A percentile compares a stretch with the other conserved stretches of the same genome.
These are phyloP conservation scores for Drosophila pseudoobscura DNA, from an alignment of 1,140 invertebrate species.

Conservation along the genomic window DNA sequence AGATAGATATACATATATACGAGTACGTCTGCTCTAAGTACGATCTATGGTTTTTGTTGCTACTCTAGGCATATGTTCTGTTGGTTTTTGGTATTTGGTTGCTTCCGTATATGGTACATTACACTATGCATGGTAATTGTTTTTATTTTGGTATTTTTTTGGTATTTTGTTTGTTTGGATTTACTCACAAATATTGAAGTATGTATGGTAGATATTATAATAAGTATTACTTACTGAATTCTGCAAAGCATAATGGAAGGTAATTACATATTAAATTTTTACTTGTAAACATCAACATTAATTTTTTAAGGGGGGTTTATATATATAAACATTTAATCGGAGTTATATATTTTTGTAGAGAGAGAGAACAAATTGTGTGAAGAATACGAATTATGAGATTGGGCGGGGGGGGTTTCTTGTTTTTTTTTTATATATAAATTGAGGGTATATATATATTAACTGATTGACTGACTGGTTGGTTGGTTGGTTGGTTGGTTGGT, in stretches of 20 bases:
- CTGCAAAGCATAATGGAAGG: constrained; percentile 83
- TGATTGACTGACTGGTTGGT: constrained; percentile 37
- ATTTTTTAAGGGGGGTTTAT: constrained; percentile 17
- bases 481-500: constrained; percentile 34
- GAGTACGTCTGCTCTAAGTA: constrained; percentile 35
- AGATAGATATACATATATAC: constrained; percentile 28
- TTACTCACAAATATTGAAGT: constrained; percentile 80
- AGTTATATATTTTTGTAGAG: constrained; percentile 41
- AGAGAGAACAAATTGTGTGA: constrained; percentile 60
- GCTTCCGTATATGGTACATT: constrained; percentile 70
- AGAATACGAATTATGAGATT: constrained; percentile 63
- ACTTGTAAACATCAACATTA: constrained; percentile 75
- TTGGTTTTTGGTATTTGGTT: constrained; percentile 57
- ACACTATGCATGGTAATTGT: constrained; percentile 65
- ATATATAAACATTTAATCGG: constrained; percentile 67
- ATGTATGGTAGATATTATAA: constrained; percentile 73
- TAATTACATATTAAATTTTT: constrained; percentile 82
- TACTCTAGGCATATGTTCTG: constrained; percentile 50
- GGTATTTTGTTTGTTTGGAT: constrained; percentile 45
- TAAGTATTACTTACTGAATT: constrained; percentile 83
- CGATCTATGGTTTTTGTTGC: constrained; percentile 29
- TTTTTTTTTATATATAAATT: constrained; percentile 16
- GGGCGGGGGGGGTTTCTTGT: constrained; percentile 32
- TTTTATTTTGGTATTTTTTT: constrained; percentile 27
- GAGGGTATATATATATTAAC: constrained; percentile 24